Base-by-base conservation (phyloP, 2,888 invertebrate genomes). In the Eudemis profundana region DNA sequence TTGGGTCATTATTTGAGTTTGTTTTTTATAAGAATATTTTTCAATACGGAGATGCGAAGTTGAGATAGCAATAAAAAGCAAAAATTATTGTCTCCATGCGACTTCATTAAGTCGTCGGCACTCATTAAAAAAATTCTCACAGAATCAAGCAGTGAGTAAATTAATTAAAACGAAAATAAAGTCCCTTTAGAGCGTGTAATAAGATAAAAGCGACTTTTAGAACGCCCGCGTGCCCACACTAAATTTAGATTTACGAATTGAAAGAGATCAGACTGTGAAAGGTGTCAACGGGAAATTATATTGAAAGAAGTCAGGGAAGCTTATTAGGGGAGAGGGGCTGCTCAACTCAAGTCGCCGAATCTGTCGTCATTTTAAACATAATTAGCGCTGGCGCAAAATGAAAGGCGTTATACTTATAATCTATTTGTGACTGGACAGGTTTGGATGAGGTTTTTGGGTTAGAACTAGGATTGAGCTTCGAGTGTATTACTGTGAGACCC, bases 241-340 rank as follows among this genome's bases (percentile, higher is more conserved):
- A 64, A 50, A 50, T 50, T 56, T 56, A 44, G 33, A 50, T 5
- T 44, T 50, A 29, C 14, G 27, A 44, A 29, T 27, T 19, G 38
- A 49, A 47, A 29, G n/a, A 57, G 49, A 33, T 64, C 57, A 36
- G 7, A 4, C 15, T 49, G 23, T 33, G 40, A 23, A 56, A 50
- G 33, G 49, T 63, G n/a, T n/a, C 29, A 33, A 10, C 8, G 7
- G 12, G 21, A 54, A 29, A 53, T 36, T 1, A 47, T 14, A 15
- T 36, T 3, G 4, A 33, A 42, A 19, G 50, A 27, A 10, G 38
- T 12, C 15, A 4, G 8, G 17, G 40, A 8, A 27, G 14, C 42
- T 51, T 50, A 61, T 61, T 51, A 33, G 21, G 33, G 8, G 27
- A 33, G 51, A 44, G 19, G 33, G 10, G n/a, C n/a, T n/a, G n/a